Conservation (phyloP, 2,888 invertebrate species). For the Uropetala carovei region DNA sequence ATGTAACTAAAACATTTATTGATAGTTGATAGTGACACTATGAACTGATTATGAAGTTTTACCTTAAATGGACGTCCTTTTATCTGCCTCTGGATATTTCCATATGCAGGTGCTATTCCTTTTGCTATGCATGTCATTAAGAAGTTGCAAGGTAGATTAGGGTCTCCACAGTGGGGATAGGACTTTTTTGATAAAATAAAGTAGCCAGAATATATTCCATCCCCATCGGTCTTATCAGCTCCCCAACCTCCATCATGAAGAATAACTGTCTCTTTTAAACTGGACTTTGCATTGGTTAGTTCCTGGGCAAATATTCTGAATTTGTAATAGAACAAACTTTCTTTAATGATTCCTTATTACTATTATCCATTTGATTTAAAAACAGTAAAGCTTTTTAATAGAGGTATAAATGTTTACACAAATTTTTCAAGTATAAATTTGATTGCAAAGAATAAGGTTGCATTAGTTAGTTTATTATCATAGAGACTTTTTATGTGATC, state of each 20-base stretch:
- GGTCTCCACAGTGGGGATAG: neutral
- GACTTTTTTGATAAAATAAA: neutral
- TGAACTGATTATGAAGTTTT: too few species aligned
- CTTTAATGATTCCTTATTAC: neutral
- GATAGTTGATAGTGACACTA: too few species aligned
- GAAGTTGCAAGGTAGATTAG: neutral
- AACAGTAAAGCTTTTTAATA: neutral
- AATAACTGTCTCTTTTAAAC: neutral
- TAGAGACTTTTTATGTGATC: too few species aligned
- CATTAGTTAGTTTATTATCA: too few species aligned
- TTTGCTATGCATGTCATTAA: neutral
- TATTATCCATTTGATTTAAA: too few species aligned
- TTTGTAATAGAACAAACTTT: neutral
- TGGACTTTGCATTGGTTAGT: neutral
- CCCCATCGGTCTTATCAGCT: neutral
- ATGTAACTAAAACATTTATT: too few species aligned
- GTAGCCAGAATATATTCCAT: neutral
- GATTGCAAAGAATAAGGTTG: too few species aligned
- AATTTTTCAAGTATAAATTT: too few species aligned
- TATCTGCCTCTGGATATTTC: neutral
- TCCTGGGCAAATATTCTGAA: neutral
- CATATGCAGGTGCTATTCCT: neutral
- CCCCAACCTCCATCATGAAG: conserved; percentile 17
- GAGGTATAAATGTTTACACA: too few species aligned
- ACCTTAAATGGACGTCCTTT: conserved; percentile 40